Conservation (phyloP, 2,888 invertebrate species). For the Leucophenga montana region DNA sequence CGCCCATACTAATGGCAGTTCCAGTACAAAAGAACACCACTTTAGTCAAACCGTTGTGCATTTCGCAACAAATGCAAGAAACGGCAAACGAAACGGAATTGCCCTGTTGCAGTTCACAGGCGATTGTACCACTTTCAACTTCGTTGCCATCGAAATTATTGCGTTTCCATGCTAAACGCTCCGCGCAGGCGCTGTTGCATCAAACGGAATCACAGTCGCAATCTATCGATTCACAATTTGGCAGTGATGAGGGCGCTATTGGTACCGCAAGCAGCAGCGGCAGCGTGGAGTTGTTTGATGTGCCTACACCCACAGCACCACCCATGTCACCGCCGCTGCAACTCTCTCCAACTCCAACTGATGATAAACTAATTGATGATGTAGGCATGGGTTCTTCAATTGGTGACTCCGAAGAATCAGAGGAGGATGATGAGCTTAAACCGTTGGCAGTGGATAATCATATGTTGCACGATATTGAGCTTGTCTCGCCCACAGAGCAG, state of each 20-base stretch:
- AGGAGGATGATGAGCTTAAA: constrained; percentile 72
- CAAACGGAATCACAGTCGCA: constrained; percentile 53
- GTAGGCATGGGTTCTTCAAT: constrained; percentile 68
- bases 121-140: constrained; percentile 69
- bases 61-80: constrained; percentile 1
- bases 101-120: constrained; percentile 59
- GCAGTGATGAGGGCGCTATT: constrained; percentile 53
- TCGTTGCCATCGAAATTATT: constrained; percentile 69
- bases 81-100: constrained; percentile 35
- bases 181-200: constrained; percentile 62
- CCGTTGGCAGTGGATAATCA: constrained; percentile 72
- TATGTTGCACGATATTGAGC: constrained; percentile 63
- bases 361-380: constrained; percentile 63
- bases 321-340: constrained; percentile 53
- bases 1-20: constrained; percentile 55
- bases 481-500: constrained; percentile 35
- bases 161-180: constrained; percentile 66
- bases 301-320: constrained; percentile 48
- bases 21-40: constrained; percentile 50
- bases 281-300: constrained; percentile 43
- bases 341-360: constrained; percentile 52
- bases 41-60: background rate
- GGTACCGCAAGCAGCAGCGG: constrained; percentile 31
- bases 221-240: constrained; percentile 63
- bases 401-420: constrained; percentile 69